These are phyloP conservation scores for Trypoxylon attenuatum DNA, from an alignment of 2,888 invertebrate species.

Conservation along the genomic window DNA sequence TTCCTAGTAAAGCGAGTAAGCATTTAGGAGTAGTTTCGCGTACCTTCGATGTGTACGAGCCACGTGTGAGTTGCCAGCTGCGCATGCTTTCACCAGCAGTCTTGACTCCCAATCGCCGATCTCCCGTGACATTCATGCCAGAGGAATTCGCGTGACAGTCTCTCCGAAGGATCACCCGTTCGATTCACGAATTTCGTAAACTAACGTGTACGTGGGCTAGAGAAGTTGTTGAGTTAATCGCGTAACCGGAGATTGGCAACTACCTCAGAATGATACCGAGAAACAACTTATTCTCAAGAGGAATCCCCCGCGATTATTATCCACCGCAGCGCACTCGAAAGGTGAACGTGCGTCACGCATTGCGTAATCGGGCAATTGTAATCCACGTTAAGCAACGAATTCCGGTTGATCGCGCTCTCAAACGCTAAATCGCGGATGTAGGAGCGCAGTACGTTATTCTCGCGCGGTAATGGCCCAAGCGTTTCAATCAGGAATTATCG, in stretches of 20 bases:
- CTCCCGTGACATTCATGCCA: slow-evolving; percentile 46
- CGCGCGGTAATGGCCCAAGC: slow-evolving; percentile 24
- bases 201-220: too few species aligned
- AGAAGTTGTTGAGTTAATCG: neutral
- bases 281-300: neutral
- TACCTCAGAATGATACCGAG: neutral
- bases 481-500: slow-evolving; percentile 43
- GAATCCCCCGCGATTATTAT: slow-evolving; percentile 5
- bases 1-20: slow-evolving; percentile 38
- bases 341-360: slow-evolving; percentile 39
- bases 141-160: slow-evolving; percentile 40
- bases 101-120: slow-evolving; percentile 27
- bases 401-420: slow-evolving; percentile 43
- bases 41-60: slow-evolving; percentile 19
- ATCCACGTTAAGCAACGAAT: slow-evolving; percentile 53
- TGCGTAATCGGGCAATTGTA: slow-evolving; percentile 49
- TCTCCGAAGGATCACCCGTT: neutral
- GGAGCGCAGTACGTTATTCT: slow-evolving; percentile 10
- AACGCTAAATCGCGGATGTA: slow-evolving; percentile 56
- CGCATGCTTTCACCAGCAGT: slow-evolving; percentile 50
- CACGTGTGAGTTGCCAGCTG: slow-evolving; percentile 31
- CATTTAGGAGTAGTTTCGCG: slow-evolving; percentile 46
- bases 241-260: slow-evolving; percentile 5
- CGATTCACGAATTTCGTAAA: neutral
- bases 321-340: slow-evolving; percentile 34